phyloP scores from a whole-genome alignment of 2,113 vertebrate genomes.

The Heloderma charlesbogerti region DNA sequence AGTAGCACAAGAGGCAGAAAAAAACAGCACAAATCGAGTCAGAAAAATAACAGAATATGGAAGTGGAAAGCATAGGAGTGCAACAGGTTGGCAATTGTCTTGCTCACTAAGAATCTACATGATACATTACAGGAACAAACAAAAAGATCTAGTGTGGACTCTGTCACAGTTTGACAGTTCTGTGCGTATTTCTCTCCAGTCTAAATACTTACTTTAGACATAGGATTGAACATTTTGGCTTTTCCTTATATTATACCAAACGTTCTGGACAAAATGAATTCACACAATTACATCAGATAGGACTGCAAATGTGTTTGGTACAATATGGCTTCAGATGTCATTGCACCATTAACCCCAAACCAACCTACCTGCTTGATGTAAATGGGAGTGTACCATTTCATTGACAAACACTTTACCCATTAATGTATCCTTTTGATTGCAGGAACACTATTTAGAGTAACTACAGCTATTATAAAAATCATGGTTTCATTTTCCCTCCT shows the following conservation, averaged over 20 bases:
- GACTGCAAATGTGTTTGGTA: neutral
- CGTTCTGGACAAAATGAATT: neutral
- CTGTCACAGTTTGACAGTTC: neutral
- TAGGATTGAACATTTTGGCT: neutral
- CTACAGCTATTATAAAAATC: slow-evolving; percentile 67
- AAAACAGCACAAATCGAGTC: neutral
- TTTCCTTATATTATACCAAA: neutral
- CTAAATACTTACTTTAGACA: neutral
- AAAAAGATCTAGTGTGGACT: neutral
- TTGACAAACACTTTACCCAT: slow-evolving; percentile 51
- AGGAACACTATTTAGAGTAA: slow-evolving; percentile 64
- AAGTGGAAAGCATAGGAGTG: neutral
- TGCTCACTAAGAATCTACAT: no score
- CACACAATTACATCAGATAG: neutral
- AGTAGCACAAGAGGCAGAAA: neutral
- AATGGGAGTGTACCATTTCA: neutral
- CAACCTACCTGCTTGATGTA: neutral
- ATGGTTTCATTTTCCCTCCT: slow-evolving; percentile 56
- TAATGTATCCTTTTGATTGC: slow-evolving; percentile 51
- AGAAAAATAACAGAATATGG: neutral
- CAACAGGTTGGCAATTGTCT: neutral
- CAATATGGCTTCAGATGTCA: neutral
- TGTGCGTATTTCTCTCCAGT: neutral
- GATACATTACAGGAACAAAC: neutral
- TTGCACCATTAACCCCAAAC: neutral